Percentiles rank a stretch among this genome's conserved stretches.
These are phyloP conservation scores for Trachelus troglodyta DNA, from an alignment of 2,888 invertebrate species.

Conservation along the genomic window DNA sequence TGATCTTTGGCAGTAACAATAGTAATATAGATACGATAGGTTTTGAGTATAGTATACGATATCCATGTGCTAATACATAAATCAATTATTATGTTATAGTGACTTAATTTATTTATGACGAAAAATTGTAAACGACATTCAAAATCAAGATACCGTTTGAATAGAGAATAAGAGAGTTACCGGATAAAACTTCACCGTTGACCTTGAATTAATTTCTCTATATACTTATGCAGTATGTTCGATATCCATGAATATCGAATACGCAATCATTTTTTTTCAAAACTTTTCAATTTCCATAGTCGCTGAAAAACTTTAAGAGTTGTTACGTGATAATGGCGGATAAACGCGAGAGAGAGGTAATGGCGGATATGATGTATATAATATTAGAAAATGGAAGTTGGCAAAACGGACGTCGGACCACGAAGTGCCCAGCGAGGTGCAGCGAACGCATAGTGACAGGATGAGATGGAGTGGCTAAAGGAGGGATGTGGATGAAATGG, in stretches of 20 bases:
- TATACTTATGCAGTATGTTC: not conserved
- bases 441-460: constrained; percentile 50
- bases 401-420: constrained; percentile 27
- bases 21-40: too few relatives aligned
- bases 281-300: not conserved
- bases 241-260: not conserved
- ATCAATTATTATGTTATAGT: not conserved
- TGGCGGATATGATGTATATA: constrained; percentile 24
- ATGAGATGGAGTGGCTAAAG: constrained; percentile 57
- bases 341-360: constrained; percentile 5
- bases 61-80: not conserved
- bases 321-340: not conserved
- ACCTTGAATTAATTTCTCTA: not conserved
- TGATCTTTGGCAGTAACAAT: not conserved
- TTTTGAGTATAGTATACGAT: not conserved
- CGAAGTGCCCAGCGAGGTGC: constrained; percentile 33
- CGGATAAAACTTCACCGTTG: not conserved
- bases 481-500: constrained; percentile 38
- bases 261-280: not conserved
- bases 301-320: not conserved
- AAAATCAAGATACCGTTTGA: not conserved
- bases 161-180: not conserved
- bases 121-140: not conserved
- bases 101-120: not conserved
- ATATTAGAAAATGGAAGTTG: not conserved